Percentiles rank a stretch among this genome's conserved stretches.
Evolutionary conservation across 2,888 invertebrate genomes (phyloP).

Genomic region (Platypus cylindrus): DNA sequence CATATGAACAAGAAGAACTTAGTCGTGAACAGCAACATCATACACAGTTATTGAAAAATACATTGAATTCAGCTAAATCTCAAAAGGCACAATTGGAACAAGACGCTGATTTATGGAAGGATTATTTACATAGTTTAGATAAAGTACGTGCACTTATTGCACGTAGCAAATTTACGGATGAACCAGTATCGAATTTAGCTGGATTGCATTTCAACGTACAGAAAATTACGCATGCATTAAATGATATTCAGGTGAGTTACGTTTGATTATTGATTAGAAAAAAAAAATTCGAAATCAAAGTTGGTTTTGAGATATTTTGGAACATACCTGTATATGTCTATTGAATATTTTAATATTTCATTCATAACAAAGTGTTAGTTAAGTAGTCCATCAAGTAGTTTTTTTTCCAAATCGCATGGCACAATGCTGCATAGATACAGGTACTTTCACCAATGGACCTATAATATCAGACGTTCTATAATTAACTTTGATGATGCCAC

Average conservation of each 20-base stretch:
- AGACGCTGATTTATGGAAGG: slow-evolving; percentile 73
- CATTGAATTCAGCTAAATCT: slow-evolving; percentile 70
- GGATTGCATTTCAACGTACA: slow-evolving; percentile 74
- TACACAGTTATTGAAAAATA: slow-evolving; percentile 69
- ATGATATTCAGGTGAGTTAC: slow-evolving; percentile 56
- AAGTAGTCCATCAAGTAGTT: too few species aligned
- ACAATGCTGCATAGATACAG: too few species aligned
- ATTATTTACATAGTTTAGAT: slow-evolving; percentile 66
- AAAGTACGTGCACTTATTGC: slow-evolving; percentile 64
- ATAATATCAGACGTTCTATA: too few species aligned
- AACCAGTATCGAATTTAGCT: slow-evolving; percentile 65
- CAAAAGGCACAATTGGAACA: slow-evolving; percentile 69
- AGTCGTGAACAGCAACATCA: slow-evolving; percentile 71
- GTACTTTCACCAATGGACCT: too few species aligned
- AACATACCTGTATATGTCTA: too few species aligned
- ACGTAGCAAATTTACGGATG: slow-evolving; percentile 64
- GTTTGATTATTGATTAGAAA: slow-evolving; percentile 1
- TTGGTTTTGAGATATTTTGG: too few species aligned
- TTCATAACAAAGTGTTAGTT: too few species aligned
- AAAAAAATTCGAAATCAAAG: too few species aligned
- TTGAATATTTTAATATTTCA: too few species aligned
- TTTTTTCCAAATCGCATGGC: too few species aligned
- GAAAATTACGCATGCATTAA: slow-evolving; percentile 65
- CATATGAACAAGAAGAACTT: slow-evolving; percentile 70
- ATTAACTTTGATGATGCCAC: too few species aligned